Base-by-base conservation (phyloP, 2,797 vertebrate genomes). In the Austrolebias charrua region DNA sequence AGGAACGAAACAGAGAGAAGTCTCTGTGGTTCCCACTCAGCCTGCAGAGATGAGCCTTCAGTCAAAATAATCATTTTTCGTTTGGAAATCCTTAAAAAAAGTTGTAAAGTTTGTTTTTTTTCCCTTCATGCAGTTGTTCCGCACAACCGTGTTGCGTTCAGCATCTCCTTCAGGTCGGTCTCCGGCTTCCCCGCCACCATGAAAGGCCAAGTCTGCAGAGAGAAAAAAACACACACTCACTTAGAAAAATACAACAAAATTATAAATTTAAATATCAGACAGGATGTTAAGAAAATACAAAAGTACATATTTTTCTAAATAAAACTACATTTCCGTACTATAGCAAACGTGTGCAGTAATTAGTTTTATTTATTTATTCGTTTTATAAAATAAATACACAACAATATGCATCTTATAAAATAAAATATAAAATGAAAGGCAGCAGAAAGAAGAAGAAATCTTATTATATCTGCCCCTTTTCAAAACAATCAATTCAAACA, bases 141-240 rank as follows among this genome's bases (percentile, higher is more conserved):
- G 88, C 97, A 99, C 78, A 98, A 86, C 77, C 97, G 92, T 11
- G 90, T 93, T 38, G 95, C 88, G 86, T 91, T 97, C 84, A 97
- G 91, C 88, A 98, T 95, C 90, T 99, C 96, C 89, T 98, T 99
- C 80, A 99, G 88, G 43, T 99, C 96, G 81, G 85, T 95, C 77
- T 99, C 96, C 8, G 96, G 95, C 80, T 99, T 99, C 56, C 97
- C 96, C 60, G 96, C 95, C 80, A 96, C 95, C 95, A 98, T 97
- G 91, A 99, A 99, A 78, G 97, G 97, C 97, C 97, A 99, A 11
- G 97, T 99, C 97, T 99, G 82, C 66, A 81, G 88, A 69, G 33
- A 18, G 59, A 71, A 5, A n/a, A n/a, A n/a, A n/a, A n/a, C n/a
- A 76, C 0, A 55, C 10, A 55, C 1, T 1, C n/a, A 6, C 11